A percentile compares a stretch with the other conserved stretches of the same genome.
Evolutionary conservation across 2,113 vertebrate species (phyloP).

Genomic region (cat (Felis catus)): F.catus_Fca126_mat1.0 CM031427.1:30629501-30630000

Average conservation of each 20-base stretch:
- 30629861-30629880: neutral
- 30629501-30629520: neutral
- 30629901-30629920: neutral
- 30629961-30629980: neutral
- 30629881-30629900: neutral
- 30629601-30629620: neutral
- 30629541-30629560: neutral
- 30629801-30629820: neutral
- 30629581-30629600: neutral
- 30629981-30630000: neutral
- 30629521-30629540: neutral
- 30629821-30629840: neutral
- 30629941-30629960: neutral
- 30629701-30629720: neutral
- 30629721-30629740: neutral
- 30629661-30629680: neutral
- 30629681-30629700: neutral
- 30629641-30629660: too few relatives aligned
- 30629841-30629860: neutral
- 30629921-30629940: neutral
- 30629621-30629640: neutral
- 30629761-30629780: accelerated
- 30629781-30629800: neutral
- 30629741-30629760: neutral
- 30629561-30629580: neutral